phyloP scores from a whole-genome alignment of 2,797 vertebrate species.

The Chrysocyon brachyurus region DNA sequence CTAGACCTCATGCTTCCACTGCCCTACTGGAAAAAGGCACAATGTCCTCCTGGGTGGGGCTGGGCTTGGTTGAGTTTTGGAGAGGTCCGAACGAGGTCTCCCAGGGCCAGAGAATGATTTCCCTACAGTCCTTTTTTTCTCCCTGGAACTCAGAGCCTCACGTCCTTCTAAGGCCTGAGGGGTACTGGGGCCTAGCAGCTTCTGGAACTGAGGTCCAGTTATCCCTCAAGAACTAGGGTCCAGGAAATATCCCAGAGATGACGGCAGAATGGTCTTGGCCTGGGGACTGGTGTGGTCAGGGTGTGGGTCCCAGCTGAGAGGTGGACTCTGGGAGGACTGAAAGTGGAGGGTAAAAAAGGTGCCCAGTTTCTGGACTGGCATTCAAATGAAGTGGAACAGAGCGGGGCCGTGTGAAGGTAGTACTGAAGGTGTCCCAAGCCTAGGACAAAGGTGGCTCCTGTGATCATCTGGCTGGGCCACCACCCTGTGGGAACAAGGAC shows the following conservation, averaged over 20 bases:
- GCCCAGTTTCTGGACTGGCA: neutral
- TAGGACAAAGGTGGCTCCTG: neutral
- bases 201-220: neutral
- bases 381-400: fast-evolving
- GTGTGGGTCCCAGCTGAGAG: neutral
- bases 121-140: neutral
- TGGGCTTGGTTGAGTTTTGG: neutral
- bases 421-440: neutral
- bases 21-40: no score
- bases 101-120: neutral
- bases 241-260: neutral
- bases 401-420: no score
- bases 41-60: no score
- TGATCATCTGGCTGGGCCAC: neutral
- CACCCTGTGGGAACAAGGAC: neutral
- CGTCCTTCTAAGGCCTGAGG: neutral
- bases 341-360: neutral
- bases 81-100: neutral
- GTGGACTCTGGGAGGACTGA: neutral
- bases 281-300: neutral
- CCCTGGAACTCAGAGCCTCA: neutral
- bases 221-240: neutral
- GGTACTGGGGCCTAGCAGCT: neutral
- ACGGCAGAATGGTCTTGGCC: neutral
- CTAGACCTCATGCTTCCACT: neutral